These are phyloP conservation scores for Saguinus imperator DNA, from an alignment of 2,113 vertebrate species.

Conservation along the genomic window DNA sequence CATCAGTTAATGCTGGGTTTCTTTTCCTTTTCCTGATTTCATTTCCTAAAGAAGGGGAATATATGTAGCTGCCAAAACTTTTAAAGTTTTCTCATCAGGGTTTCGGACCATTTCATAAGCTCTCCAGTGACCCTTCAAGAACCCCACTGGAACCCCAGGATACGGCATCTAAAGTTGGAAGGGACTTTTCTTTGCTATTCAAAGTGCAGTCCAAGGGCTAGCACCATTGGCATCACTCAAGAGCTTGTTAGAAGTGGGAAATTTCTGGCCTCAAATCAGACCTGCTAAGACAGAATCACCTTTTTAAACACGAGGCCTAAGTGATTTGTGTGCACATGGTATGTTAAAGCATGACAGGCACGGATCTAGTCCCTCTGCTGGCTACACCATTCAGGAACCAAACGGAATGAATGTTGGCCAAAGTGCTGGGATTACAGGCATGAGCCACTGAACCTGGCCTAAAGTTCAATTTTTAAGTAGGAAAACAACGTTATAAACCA, in stretches of 20 bases:
- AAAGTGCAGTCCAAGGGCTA: background rate
- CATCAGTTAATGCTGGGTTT: background rate
- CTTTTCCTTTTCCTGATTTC: background rate
- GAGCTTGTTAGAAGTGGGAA: background rate
- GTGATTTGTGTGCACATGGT: background rate
- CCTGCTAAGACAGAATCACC: background rate
- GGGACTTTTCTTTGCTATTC: background rate
- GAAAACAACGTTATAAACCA: constrained; percentile 15
- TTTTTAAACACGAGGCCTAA: background rate
- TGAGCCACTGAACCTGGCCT: background rate
- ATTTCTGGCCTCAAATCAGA: background rate
- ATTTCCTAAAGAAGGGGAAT: constrained; percentile 9
- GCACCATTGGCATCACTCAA: background rate
- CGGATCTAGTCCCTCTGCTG: background rate
- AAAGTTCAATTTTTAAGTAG: constrained; percentile 3
- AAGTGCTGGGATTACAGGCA: no score
- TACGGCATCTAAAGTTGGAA: background rate
- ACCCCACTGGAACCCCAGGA: background rate
- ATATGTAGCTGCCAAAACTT: background rate
- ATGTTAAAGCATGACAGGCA: background rate
- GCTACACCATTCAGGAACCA: background rate
- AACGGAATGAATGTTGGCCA: background rate
- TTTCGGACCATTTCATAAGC: background rate
- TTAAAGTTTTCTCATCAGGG: background rate
- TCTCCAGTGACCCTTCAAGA: background rate